Percentiles rank a stretch among this genome's conserved stretches.
Evolutionary conservation across 2,888 invertebrate genomes (phyloP).

Genomic region (Cheilosia impressa): DNA sequence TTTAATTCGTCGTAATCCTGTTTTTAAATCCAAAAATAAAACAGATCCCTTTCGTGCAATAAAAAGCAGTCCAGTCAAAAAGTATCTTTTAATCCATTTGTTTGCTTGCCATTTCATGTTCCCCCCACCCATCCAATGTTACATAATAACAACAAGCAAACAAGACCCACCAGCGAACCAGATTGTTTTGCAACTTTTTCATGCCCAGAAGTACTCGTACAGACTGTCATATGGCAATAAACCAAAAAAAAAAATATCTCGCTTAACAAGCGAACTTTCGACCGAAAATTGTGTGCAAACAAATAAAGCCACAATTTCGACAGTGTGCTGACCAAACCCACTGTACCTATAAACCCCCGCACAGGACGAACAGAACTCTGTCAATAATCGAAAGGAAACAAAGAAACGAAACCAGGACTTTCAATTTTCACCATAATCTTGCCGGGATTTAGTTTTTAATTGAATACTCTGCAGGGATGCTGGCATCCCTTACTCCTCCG

Average conservation of each 20-base stretch:
- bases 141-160: slow-evolving; percentile 19
- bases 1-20: slow-evolving; percentile 7
- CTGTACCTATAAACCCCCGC: neutral
- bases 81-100: slow-evolving; percentile 37
- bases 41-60: neutral
- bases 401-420: neutral
- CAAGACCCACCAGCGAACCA: slow-evolving; percentile 7
- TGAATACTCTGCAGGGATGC: slow-evolving; percentile 4
- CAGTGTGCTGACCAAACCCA: slow-evolving; percentile 24
- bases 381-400: neutral
- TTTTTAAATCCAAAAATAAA: neutral
- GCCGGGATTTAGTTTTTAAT: slow-evolving; percentile 34
- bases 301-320: slow-evolving; percentile 37
- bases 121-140: neutral
- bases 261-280: neutral
- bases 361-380: neutral
- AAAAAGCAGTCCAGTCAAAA: neutral
- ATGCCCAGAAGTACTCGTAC: neutral
- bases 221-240: too few species aligned
- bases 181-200: slow-evolving; percentile 19
- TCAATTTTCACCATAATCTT: slow-evolving; percentile 35
- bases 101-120: slow-evolving; percentile 29
- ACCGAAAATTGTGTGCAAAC: slow-evolving; percentile 29
- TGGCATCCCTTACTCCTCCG: neutral
- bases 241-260: neutral